A percentile compares a stretch with the other conserved stretches of the same genome.
phyloP scores from a whole-genome alignment of 1,140 invertebrate genomes.

The Drosophila hydei region DNA sequence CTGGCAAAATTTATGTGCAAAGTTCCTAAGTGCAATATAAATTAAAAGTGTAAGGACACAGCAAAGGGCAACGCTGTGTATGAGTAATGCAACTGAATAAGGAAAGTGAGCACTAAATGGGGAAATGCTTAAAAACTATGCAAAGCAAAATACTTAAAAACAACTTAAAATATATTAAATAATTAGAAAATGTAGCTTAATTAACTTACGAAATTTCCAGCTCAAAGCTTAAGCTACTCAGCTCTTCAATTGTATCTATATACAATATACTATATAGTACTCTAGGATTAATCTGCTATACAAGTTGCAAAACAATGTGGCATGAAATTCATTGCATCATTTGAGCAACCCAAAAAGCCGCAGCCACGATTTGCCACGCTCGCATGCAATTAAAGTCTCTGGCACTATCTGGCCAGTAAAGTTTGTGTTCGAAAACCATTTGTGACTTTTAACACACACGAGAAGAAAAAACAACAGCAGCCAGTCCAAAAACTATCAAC shows the following conservation, averaged over 20 bases:
- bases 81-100: conserved; percentile 46
- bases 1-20: conserved; percentile 65
- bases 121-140: background rate
- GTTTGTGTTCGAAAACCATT: conserved; percentile 43
- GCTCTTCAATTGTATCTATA: too few relatives aligned
- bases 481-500: conserved; percentile 69
- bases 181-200: too few relatives aligned
- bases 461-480: conserved; percentile 11
- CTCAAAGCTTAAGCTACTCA: background rate
- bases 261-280: too few relatives aligned
- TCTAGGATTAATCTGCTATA: background rate
- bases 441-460: conserved; percentile 51
- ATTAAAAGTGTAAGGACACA: conserved; percentile 57
- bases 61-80: conserved; percentile 31
- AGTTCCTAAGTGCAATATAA: conserved; percentile 75
- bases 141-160: background rate
- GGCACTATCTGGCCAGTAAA: conserved; percentile 32
- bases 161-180: background rate
- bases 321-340: conserved; percentile 1
- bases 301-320: background rate
- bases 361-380: conserved; percentile 33
- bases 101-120: background rate
- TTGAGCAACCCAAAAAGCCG: conserved; percentile 3
- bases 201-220: background rate
- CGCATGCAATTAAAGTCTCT: conserved; percentile 45